Conservation (phyloP, 2,113 vertebrate species). For the Ifrita kowaldi region DNA sequence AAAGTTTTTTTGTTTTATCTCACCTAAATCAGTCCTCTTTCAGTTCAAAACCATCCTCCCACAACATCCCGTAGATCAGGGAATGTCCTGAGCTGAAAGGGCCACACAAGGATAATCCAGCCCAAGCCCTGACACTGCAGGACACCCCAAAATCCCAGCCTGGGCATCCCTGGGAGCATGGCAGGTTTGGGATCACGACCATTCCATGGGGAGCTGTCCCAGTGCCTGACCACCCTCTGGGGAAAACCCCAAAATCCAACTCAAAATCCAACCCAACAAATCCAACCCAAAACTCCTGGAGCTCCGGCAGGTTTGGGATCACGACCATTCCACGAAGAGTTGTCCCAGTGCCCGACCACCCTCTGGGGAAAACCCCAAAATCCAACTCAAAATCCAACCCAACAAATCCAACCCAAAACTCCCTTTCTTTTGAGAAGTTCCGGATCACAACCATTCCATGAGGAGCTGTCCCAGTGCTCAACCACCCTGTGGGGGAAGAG, state of each 20-base stretch:
- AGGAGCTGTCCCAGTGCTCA: background rate
- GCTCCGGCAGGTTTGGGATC: background rate
- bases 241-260: background rate
- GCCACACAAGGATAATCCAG: background rate
- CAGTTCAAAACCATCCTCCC: fast-evolving
- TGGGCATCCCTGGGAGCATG: fast-evolving
- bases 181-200: fast-evolving
- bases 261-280: background rate
- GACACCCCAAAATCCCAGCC: background rate
- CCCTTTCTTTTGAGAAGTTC: fast-evolving
- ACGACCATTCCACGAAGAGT: fast-evolving
- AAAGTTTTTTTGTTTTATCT: background rate
- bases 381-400: too few species aligned
- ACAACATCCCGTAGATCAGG: fast-evolving
- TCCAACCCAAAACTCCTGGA: too few species aligned
- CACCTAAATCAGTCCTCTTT: fast-evolving
- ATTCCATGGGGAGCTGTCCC: background rate
- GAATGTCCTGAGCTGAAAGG: background rate
- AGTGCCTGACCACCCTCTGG: fast-evolving
- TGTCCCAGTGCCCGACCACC: background rate
- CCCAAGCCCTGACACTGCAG: background rate
- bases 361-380: background rate
- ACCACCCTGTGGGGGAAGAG: background rate
- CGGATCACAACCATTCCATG: fast-evolving
- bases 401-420: background rate